These are phyloP conservation scores for Petrophora chlorosata DNA, from an alignment of 2,888 invertebrate species.

Conservation along the genomic window DNA sequence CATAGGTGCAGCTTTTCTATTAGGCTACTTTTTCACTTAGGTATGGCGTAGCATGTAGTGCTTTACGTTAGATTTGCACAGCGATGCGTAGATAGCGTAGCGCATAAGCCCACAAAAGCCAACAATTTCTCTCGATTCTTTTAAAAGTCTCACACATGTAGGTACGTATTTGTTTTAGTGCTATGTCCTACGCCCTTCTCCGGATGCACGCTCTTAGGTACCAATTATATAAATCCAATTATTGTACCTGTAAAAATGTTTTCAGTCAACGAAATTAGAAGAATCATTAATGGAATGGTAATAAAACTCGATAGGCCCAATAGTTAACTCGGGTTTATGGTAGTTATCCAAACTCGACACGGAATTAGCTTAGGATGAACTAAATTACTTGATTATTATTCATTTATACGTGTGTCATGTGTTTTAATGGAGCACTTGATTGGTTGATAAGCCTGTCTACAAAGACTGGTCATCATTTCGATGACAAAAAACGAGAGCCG, in stretches of 20 bases:
- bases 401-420: constrained; percentile 23
- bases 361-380: constrained; percentile 15
- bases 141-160: too few relatives aligned
- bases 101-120: too few relatives aligned
- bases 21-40: too few relatives aligned
- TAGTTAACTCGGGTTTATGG: constrained; percentile 22
- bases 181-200: neutral
- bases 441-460: constrained; percentile 16
- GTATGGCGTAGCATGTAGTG: too few relatives aligned
- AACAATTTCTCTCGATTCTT: too few relatives aligned
- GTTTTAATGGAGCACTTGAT: constrained; percentile 22
- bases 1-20: neutral
- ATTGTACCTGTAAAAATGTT: constrained; percentile 19
- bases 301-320: constrained; percentile 27
- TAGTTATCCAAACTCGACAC: constrained; percentile 21
- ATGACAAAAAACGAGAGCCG: constrained; percentile 15
- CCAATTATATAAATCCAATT: constrained; percentile 7
- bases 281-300: constrained; percentile 18
- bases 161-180: too few relatives aligned
- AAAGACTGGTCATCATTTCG: constrained; percentile 12
- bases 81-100: too few relatives aligned
- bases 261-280: constrained; percentile 11
- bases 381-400: constrained; percentile 24
- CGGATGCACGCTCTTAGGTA: neutral
- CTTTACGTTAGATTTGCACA: too few relatives aligned